Evolutionary conservation across 2,888 invertebrate genomes (phyloP).

Genomic region (Drosophila emarginata): DNA sequence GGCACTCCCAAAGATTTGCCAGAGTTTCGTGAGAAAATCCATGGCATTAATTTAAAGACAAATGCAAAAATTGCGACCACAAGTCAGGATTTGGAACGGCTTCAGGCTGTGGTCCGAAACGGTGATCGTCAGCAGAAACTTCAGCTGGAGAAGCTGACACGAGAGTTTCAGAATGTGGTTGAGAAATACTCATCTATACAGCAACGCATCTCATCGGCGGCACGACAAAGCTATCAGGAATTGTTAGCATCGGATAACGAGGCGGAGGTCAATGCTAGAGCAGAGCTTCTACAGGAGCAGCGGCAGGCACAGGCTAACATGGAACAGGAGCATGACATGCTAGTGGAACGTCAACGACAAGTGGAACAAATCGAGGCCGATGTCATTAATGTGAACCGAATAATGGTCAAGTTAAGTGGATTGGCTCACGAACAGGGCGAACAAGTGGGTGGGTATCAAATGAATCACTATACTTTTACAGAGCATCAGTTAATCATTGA

Average conservation of each 20-base stretch:
- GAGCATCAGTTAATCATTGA: not conserved
- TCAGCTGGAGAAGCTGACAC: slow-evolving; percentile 91
- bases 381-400: slow-evolving; percentile 91
- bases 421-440: slow-evolving; percentile 89
- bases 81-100: slow-evolving; percentile 88
- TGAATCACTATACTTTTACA: not conserved
- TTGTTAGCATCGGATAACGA: slow-evolving; percentile 81
- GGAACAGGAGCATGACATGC: slow-evolving; percentile 90
- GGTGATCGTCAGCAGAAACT: slow-evolving; percentile 91
- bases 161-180: slow-evolving; percentile 91
- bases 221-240: slow-evolving; percentile 83
- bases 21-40: slow-evolving; percentile 86
- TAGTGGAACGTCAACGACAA: slow-evolving; percentile 90
- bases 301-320: slow-evolving; percentile 80
- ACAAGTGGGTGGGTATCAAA: slow-evolving; percentile 86
- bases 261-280: slow-evolving; percentile 66
- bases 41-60: slow-evolving; percentile 88
- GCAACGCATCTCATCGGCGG: slow-evolving; percentile 87
- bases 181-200: slow-evolving; percentile 90
- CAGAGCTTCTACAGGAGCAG: slow-evolving; percentile 80
- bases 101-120: slow-evolving; percentile 87
- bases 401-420: slow-evolving; percentile 89
- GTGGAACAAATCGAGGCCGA: slow-evolving; percentile 91
- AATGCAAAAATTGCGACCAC: slow-evolving; percentile 89
- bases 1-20: slow-evolving; percentile 90